phyloP scores from a whole-genome alignment of 2,797 vertebrate genomes.

The Lepus townsendii region DNA sequence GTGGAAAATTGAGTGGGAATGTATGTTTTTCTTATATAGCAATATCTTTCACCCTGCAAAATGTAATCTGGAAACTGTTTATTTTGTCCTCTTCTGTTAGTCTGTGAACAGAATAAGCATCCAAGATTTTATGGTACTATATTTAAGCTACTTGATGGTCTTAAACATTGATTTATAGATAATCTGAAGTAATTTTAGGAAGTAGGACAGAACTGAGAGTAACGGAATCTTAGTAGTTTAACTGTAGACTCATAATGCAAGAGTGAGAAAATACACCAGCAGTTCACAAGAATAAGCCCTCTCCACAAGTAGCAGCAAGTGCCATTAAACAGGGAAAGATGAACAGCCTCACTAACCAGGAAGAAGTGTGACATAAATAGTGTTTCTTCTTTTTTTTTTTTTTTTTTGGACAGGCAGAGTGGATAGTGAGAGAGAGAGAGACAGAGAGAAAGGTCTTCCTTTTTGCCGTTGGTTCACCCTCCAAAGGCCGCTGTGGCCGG shows the following conservation, averaged over 20 bases:
- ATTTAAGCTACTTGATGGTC: slow-evolving; percentile 12
- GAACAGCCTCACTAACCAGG: not conserved
- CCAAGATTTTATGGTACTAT: not conserved
- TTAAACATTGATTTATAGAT: slow-evolving; percentile 57
- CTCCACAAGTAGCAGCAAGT: slow-evolving; percentile 54
- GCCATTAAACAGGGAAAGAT: slow-evolving; percentile 21
- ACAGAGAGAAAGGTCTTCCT: too few species aligned
- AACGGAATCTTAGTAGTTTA: slow-evolving; percentile 47
- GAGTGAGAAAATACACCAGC: slow-evolving; percentile 3
- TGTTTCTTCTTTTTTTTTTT: not conserved
- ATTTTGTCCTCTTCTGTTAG: not conserved
- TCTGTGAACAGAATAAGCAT: not conserved
- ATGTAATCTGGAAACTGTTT: slow-evolving; percentile 39
- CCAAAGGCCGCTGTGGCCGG: too few species aligned
- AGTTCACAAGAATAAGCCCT: slow-evolving; percentile 45
- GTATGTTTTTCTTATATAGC: not conserved
- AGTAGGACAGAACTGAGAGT: slow-evolving; percentile 38
- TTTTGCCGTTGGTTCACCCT: too few species aligned
- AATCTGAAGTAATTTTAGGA: slow-evolving; percentile 43
- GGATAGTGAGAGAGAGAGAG: too few species aligned
- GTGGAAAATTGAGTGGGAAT: not conserved
- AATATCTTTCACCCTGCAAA: not conserved
- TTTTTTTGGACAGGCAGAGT: too few species aligned
- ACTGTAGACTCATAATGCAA: slow-evolving; percentile 17
- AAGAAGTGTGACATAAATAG: slow-evolving; percentile 8